phyloP scores from a whole-genome alignment of 2,888 invertebrate genomes.

The Drosophila subquinaria region DNA sequence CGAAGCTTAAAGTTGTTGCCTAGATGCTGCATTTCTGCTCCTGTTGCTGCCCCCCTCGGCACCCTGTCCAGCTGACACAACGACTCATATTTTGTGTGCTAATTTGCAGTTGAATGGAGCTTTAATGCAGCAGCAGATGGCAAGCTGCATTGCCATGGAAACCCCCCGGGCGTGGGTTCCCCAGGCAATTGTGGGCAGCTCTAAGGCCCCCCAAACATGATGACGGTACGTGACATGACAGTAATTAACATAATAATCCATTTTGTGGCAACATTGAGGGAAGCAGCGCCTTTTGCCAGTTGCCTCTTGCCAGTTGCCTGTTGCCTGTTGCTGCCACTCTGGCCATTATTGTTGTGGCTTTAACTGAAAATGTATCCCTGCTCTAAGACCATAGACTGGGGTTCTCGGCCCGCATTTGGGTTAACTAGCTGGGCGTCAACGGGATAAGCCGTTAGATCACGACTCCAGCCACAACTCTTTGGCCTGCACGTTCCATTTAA shows the following conservation, averaged over 20 bases:
- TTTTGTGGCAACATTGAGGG: slow-evolving; percentile 63
- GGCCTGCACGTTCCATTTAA: slow-evolving; percentile 67
- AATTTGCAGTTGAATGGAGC: slow-evolving; percentile 72
- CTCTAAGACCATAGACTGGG: slow-evolving; percentile 7
- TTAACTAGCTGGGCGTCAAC: slow-evolving; percentile 75
- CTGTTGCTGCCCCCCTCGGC: neutral
- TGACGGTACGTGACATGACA: slow-evolving; percentile 70
- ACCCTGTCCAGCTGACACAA: neutral
- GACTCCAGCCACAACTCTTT: slow-evolving; percentile 45
- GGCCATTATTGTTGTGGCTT: neutral
- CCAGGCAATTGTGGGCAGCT: slow-evolving; percentile 2
- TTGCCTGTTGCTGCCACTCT: slow-evolving; percentile 2
- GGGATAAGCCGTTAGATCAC: slow-evolving; percentile 63
- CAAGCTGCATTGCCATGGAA: slow-evolving; percentile 35
- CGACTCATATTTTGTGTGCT: slow-evolving; percentile 58
- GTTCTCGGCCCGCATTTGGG: slow-evolving; percentile 54
- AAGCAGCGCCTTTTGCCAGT: slow-evolving; percentile 34
- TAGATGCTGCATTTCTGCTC: neutral
- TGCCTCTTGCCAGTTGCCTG: slow-evolving; percentile 11
- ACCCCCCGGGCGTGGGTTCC: neutral
- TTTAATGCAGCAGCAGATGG: slow-evolving; percentile 39
- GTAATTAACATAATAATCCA: slow-evolving; percentile 78
- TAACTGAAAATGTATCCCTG: slow-evolving; percentile 20
- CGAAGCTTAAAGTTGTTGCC: slow-evolving; percentile 3
- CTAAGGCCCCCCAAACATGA: slow-evolving; percentile 20